A percentile compares a stretch with the other conserved stretches of the same genome.
phyloP scores from a whole-genome alignment of 1,140 invertebrate species.

The Drosophila virilis region DNA sequence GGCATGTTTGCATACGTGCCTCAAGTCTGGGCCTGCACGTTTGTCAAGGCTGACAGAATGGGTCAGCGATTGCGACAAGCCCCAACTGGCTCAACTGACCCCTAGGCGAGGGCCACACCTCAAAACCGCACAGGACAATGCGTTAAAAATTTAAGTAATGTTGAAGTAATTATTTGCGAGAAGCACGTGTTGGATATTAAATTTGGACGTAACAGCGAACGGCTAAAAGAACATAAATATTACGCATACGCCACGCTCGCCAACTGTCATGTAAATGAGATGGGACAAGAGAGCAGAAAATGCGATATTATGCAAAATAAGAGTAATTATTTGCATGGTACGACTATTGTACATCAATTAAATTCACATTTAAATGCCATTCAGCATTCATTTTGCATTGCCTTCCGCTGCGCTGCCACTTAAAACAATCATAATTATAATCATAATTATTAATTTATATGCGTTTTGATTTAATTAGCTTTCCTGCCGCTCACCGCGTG shows the following conservation, averaged over 20 bases:
- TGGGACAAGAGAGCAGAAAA: slow-evolving; percentile 24
- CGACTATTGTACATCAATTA: slow-evolving; percentile 35
- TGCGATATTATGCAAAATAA: slow-evolving; percentile 42
- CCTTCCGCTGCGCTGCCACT: background rate
- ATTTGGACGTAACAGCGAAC: slow-evolving; percentile 6
- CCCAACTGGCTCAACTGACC: background rate
- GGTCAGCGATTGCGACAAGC: slow-evolving; percentile 12
- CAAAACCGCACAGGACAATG: background rate
- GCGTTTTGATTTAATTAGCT: slow-evolving; percentile 54
- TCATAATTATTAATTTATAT: slow-evolving; percentile 51
- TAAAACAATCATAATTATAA: slow-evolving; percentile 19
- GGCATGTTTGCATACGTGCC: slow-evolving; percentile 27
- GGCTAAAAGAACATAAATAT: slow-evolving; percentile 24
- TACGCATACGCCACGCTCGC: slow-evolving; percentile 54
- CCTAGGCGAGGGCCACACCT: slow-evolving; percentile 20
- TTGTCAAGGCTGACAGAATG: slow-evolving; percentile 20
- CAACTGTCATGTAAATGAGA: slow-evolving; percentile 56
- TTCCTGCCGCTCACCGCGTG: background rate
- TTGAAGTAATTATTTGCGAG: slow-evolving; percentile 34
- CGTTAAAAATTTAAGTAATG: slow-evolving; percentile 1
- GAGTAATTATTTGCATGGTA: slow-evolving; percentile 25
- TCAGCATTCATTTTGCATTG: slow-evolving; percentile 14
- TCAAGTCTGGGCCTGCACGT: slow-evolving; percentile 17
- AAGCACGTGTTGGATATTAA: slow-evolving; percentile 13
- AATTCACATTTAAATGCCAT: slow-evolving; percentile 52